Percentiles rank a stretch among this genome's conserved stretches.
Evolutionary conservation across 2,113 vertebrate genomes (phyloP).

Genomic region (Notechis scutatus): DNA sequence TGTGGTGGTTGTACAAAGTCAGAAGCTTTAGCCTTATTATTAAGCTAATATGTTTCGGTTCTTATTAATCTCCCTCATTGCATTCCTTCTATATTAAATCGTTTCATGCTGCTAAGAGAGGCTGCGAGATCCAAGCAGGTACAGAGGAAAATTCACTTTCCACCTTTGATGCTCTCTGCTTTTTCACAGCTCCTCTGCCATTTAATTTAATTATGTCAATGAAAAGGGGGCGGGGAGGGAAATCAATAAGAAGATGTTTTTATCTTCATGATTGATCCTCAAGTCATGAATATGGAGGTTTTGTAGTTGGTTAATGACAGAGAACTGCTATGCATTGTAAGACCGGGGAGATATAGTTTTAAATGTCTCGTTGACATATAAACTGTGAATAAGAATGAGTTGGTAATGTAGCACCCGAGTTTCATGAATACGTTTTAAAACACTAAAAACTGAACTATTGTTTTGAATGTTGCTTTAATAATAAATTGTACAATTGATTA

Average conservation of each 20-base stretch:
- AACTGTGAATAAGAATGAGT: neutral
- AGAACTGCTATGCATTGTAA: neutral
- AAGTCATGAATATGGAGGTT: conserved; percentile 1
- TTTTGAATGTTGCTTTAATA: neutral
- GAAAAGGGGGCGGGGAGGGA: neutral
- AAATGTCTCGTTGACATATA: neutral
- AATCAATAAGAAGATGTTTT: conserved; percentile 11
- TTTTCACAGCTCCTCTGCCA: neutral
- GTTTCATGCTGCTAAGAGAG: neutral
- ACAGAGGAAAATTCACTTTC: neutral
- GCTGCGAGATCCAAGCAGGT: neutral
- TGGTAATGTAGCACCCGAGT: neutral
- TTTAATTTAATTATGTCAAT: conserved; percentile 2
- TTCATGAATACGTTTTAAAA: neutral
- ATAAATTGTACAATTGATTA: neutral
- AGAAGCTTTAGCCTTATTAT: neutral
- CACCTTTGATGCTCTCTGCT: neutral
- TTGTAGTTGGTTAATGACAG: neutral
- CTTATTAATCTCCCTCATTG: neutral
- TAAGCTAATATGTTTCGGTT: neutral
- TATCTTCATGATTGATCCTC: conserved; percentile 16
- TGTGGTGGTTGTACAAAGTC: neutral
- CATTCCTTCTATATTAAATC: neutral
- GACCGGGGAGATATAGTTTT: neutral
- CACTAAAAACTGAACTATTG: neutral